Conservation (phyloP, 2,113 vertebrate species). For the Forbesichthys agassizii region DNA sequence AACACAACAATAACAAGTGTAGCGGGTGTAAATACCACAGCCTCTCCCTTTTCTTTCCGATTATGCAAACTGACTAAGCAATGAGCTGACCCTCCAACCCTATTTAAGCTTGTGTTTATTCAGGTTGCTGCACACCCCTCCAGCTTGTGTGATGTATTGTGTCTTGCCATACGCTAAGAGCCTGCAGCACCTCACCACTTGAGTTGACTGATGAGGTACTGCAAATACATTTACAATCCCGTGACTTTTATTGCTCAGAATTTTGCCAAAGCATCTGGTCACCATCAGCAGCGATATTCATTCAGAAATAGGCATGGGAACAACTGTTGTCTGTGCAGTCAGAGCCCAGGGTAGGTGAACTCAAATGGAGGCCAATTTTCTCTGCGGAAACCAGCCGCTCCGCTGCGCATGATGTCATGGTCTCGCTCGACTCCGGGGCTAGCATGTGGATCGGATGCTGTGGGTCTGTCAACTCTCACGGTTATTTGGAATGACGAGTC, state of each 20-base stretch:
- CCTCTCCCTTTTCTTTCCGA: slow-evolving; percentile 8
- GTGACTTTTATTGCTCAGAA: slow-evolving; percentile 56
- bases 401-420: slow-evolving; percentile 73
- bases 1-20: slow-evolving; percentile 2
- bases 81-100: slow-evolving; percentile 30
- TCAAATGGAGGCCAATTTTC: slow-evolving; percentile 40
- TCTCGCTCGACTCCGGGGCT: slow-evolving; percentile 60
- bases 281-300: slow-evolving; percentile 43
- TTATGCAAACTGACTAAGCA: slow-evolving; percentile 9
- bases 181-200: slow-evolving; percentile 40
- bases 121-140: slow-evolving; percentile 12
- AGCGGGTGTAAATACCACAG: slow-evolving; percentile 2
- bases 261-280: slow-evolving; percentile 67
- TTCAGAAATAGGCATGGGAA: slow-evolving; percentile 59
- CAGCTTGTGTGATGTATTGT: slow-evolving; percentile 27
- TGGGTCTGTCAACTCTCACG: slow-evolving; percentile 65
- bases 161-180: slow-evolving; percentile 39
- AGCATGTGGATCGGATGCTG: slow-evolving; percentile 47
- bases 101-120: slow-evolving; percentile 37
- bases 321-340: slow-evolving; percentile 55
- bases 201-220: slow-evolving; percentile 59
- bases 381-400: slow-evolving; percentile 58
- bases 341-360: slow-evolving; percentile 52
- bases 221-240: slow-evolving; percentile 56
- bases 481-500: slow-evolving; percentile 66